Conservation (phyloP, 2,797 vertebrate genomes). For the Sebastes flavidus region DNA sequence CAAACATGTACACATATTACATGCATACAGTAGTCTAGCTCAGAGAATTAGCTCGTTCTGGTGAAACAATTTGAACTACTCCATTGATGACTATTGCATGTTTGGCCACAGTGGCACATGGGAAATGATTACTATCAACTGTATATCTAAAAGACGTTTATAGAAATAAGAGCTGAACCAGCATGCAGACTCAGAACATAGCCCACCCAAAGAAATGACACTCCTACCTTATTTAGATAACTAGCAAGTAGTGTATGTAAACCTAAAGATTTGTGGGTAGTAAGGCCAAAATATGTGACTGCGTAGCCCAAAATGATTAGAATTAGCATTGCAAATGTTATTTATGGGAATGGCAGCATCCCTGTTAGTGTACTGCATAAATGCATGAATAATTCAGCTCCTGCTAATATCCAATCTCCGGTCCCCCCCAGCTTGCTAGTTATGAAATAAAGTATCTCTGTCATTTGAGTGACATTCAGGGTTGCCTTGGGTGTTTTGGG, state of each 20-base stretch:
- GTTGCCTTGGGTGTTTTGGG: conserved; percentile 83
- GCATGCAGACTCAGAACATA: conserved; percentile 76
- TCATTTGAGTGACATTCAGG: conserved; percentile 74
- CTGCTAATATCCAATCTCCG: conserved; percentile 61
- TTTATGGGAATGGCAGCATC: conserved; percentile 59
- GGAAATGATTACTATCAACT: conserved; percentile 68
- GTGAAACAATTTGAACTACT: conserved; percentile 72
- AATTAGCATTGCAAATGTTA: conserved; percentile 75
- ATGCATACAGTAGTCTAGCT: conserved; percentile 75
- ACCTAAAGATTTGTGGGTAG: conserved; percentile 36
- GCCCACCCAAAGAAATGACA: conserved; percentile 73
- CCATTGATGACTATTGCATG: conserved; percentile 78
- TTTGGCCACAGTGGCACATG: conserved; percentile 68
- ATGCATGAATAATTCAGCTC: conserved; percentile 74
- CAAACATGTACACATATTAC: conserved; percentile 65
- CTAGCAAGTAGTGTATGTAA: conserved; percentile 68
- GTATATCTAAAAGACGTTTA: conserved; percentile 73
- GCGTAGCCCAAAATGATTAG: conserved; percentile 41
- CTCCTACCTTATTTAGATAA: conserved; percentile 81
- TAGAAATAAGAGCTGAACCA: conserved; percentile 74
- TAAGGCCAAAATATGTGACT: conserved; percentile 39
- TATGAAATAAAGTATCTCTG: conserved; percentile 82
- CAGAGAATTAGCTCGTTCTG: conserved; percentile 77
- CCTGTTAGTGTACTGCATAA: conserved; percentile 67
- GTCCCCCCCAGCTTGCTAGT: conserved; percentile 73